Conservation (phyloP, 1,140 invertebrate species). For the Hylaeus anthracinus region DNA sequence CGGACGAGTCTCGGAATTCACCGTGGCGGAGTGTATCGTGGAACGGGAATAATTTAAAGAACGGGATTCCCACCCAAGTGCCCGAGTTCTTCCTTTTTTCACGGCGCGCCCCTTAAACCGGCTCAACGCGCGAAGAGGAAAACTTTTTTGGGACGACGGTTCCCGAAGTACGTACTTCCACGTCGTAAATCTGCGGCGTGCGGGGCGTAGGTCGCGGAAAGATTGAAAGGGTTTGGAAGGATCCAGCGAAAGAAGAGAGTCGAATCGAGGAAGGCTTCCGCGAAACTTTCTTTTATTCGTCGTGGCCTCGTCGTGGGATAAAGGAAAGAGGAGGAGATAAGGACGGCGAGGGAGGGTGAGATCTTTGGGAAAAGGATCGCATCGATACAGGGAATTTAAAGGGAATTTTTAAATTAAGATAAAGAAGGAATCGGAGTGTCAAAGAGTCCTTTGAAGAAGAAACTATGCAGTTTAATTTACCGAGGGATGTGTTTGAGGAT, state of each 20-base stretch:
- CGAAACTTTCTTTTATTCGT: conserved; percentile 24
- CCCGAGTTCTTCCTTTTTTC: background rate
- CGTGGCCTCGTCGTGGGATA: conserved; percentile 2
- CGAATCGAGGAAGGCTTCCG: conserved; percentile 29
- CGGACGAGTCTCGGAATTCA: background rate
- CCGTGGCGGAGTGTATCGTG: background rate
- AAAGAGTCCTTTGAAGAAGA: background rate
- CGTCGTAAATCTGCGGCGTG: conserved; percentile 20
- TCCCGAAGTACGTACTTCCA: conserved; percentile 47
- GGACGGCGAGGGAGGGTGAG: background rate
- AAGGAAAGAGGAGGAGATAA: background rate
- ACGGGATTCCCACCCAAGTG: background rate
- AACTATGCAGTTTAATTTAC: no score
- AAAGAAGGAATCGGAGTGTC: background rate
- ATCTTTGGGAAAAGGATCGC: background rate
- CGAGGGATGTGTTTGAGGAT: no score
- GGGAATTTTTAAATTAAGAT: background rate
- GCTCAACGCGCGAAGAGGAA: background rate
- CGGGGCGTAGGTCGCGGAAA: background rate
- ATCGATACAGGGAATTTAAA: background rate
- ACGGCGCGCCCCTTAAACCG: conserved; percentile 6
- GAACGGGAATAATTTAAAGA: conserved; percentile 15
- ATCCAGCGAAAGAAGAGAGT: background rate
- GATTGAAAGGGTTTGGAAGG: conserved; percentile 21
- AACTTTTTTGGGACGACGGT: conserved; percentile 48